Evolutionary conservation across 2,113 vertebrate species (phyloP), one percentile per base, ranked within the genome.

Genomic region (Etia nguti): DNA sequence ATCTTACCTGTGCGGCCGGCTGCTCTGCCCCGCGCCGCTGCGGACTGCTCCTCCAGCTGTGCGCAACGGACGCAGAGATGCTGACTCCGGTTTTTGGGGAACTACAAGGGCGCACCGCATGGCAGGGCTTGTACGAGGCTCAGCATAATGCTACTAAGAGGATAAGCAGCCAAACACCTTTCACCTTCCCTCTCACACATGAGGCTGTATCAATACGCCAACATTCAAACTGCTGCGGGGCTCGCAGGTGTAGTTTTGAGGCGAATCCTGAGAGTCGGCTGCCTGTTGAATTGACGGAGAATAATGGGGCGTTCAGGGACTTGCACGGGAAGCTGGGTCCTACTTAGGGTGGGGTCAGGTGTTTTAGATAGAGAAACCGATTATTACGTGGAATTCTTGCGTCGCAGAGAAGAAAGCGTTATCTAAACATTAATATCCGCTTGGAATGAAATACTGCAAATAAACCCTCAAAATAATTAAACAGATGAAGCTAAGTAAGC

Each of bases 121-220:
- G 92, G 92, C 94, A 94, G 87, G 84, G 82, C 95, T 93, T 89
- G 95, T 93, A 95, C 95, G 92, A 11, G 65, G 93, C 92, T 96
- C 94, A 94, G 86, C 94, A 93, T 97, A 97, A 97, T 97, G 95
- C 94, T 24, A 84, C 89, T 98, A 98, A 98, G 97, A 95, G 96
- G 98, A 97, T 98, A 97, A 90, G 75, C 41, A 88, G 81, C 57
- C 75, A 26, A 68, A 86, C 90, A 88, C 86, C 48, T 89, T 89
- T 90, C 90, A 89, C 88, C 84, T 91, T 89, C 91, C 77, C 93
- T 86, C 82, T 87, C 84, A 88, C 86, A 88, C 88, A 85, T 50
- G 59, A 43, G 82, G 60, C 87, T 86, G 73, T 84, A 86, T 94
- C 85, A 91, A 90, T 80, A 83, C 79, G 80, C 60, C 86, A 83